Evolutionary conservation across 1,140 invertebrate genomes (phyloP), one percentile per base, ranked within the genome.

Genomic region (Heliconius congener): DNA sequence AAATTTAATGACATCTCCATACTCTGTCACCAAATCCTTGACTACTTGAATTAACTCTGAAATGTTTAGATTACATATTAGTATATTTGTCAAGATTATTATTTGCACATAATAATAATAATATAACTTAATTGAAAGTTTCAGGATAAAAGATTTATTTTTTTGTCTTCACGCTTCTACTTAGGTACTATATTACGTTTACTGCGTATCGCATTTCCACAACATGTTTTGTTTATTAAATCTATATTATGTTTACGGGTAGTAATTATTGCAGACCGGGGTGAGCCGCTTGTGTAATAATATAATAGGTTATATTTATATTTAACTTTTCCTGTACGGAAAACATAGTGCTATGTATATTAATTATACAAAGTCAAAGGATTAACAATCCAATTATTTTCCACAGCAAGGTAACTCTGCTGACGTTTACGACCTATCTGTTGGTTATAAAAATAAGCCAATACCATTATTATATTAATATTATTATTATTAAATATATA

Each of bases 1-100:
- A 11, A 95, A 79, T 57, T 86, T 87, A 5, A 92, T 81, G 0
- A 91, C 87, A 23, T 89, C 86, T 3, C 93, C 92, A 75, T 94
- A 94, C 0, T 83, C 79, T 6, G 37, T 46, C 13, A 90, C 86
- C n/a, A 91, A 42, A 1, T 89, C 80, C 42, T 83, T 77, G 16
- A 93, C 79, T n/a, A 89, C 86, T 34, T 75, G 77, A 70, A 90
- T 81, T 3, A 94, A 60, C 75, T 91, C 94, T 95, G 86, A 11
- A 85, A 86, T 3, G 71, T 19, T 72, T 39, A 27, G 1, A 71
- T 3, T 3, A 11, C 9, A 23, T 9, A 60, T 60, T 60, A 23
- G 3, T 11, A 60, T 23, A 52, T 52, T 18, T 46, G 0, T 3
- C 1, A 0, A 42, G 1, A 42, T 13, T 42, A 42, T 3, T 42